phyloP scores from a whole-genome alignment of 2,797 vertebrate species.

The Pseudochromis fuscus region DNA sequence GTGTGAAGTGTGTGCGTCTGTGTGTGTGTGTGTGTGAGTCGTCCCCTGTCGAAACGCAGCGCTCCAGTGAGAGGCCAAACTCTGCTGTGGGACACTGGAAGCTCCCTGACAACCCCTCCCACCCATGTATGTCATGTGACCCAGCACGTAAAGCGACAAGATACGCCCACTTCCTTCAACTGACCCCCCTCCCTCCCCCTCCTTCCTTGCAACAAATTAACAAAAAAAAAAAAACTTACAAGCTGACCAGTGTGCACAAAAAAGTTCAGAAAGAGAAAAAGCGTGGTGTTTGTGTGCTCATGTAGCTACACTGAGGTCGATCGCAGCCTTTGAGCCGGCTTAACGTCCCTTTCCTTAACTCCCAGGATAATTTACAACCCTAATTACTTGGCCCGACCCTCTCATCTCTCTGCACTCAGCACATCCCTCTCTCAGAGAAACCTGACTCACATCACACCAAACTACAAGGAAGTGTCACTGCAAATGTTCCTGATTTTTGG shows the following conservation, averaged over 20 bases:
- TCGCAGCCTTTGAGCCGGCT: conserved; percentile 21
- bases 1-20: conserved; percentile 59
- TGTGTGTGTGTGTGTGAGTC: conserved; percentile 49
- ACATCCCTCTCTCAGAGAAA: conserved; percentile 48
- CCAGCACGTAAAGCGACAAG: conserved; percentile 53
- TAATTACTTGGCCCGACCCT: conserved; percentile 48
- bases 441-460: conserved; percentile 21
- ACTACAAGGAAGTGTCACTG: not conserved
- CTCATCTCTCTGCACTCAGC: conserved; percentile 57
- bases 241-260: not conserved
- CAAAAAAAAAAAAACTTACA: too few relatives aligned
- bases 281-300: not conserved
- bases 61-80: conserved; percentile 82
- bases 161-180: conserved; percentile 76
- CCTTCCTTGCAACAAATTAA: not conserved
- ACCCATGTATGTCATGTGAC: conserved; percentile 81
- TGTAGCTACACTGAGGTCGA: not conserved
- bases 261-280: conserved; percentile 16
- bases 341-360: conserved; percentile 21
- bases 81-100: conserved; percentile 78
- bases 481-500: not conserved
- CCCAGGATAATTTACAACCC: conserved; percentile 59
- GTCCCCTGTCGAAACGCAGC: conserved; percentile 76
- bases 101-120: conserved; percentile 69
- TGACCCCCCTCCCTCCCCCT: conserved; percentile 10